These are phyloP conservation scores for Iguana delicatissima DNA, from an alignment of 2,797 vertebrate genomes.

Conservation along the genomic window DNA sequence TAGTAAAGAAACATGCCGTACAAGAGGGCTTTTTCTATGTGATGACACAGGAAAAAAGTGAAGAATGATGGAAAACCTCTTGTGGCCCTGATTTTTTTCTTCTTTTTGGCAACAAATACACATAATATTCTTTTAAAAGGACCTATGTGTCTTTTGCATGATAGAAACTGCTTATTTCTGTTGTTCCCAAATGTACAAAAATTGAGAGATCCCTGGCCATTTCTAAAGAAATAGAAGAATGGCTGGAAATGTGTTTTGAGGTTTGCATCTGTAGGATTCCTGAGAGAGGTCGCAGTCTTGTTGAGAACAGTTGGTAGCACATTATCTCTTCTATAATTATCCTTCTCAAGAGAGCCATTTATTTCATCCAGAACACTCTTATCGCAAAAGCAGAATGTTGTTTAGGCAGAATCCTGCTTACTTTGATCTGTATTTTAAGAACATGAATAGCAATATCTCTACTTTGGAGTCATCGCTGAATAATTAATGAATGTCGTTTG, in stretches of 20 bases:
- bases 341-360: background rate
- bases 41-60: background rate
- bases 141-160: background rate
- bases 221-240: background rate
- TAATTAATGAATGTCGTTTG: constrained; percentile 17
- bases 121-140: background rate
- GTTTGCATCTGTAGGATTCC: background rate
- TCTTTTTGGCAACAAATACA: background rate
- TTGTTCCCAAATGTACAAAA: background rate
- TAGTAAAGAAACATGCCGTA: background rate
- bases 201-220: background rate
- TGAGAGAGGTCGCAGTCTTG: constrained; percentile 2
- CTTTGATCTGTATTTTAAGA: constrained; percentile 22
- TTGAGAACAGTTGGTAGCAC: background rate
- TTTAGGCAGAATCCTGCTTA: background rate
- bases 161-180: background rate
- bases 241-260: background rate
- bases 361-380: constrained; percentile 13
- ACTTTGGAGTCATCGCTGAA: background rate
- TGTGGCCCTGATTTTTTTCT: too few relatives aligned
- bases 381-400: background rate
- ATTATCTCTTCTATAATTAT: constrained; percentile 31
- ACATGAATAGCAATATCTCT: background rate
- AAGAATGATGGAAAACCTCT: background rate
- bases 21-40: background rate